phyloP scores from a whole-genome alignment of 2,888 invertebrate species.

The Osedax frankpressi region DNA sequence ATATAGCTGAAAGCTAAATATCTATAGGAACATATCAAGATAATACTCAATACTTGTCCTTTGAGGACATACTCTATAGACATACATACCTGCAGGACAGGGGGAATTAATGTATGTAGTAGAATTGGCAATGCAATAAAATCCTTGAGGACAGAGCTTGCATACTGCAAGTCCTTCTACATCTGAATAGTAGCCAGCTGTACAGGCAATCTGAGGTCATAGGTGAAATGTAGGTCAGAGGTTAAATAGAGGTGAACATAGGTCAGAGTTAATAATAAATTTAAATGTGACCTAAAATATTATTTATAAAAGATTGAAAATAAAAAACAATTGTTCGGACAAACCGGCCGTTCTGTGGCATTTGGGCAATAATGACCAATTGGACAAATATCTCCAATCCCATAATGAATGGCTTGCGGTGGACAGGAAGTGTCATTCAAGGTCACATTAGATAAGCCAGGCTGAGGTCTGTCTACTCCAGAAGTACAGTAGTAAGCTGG shows the following conservation, averaged over 20 bases:
- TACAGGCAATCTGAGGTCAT: slow-evolving; percentile 28
- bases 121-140: slow-evolving; percentile 31
- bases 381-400: slow-evolving; percentile 37
- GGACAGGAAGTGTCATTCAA: slow-evolving; percentile 29
- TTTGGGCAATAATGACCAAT: slow-evolving; percentile 38
- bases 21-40: too few relatives aligned
- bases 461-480: slow-evolving; percentile 37
- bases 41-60: too few relatives aligned
- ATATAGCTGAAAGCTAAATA: not conserved
- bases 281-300: too few relatives aligned
- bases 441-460: slow-evolving; percentile 31
- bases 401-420: slow-evolving; percentile 31
- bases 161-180: slow-evolving; percentile 28
- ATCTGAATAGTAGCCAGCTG: slow-evolving; percentile 31
- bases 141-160: slow-evolving; percentile 30
- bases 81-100: slow-evolving; percentile 29
- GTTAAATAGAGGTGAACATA: too few relatives aligned
- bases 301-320: too few relatives aligned
- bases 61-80: too few relatives aligned
- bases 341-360: slow-evolving; percentile 10
- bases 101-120: slow-evolving; percentile 28
- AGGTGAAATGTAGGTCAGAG: too few relatives aligned
- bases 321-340: too few relatives aligned
- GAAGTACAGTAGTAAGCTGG: slow-evolving; percentile 35
- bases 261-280: too few relatives aligned